Evolutionary conservation across 2,113 vertebrate species (phyloP).

Genomic region (Bubo blakistoni): DNA sequence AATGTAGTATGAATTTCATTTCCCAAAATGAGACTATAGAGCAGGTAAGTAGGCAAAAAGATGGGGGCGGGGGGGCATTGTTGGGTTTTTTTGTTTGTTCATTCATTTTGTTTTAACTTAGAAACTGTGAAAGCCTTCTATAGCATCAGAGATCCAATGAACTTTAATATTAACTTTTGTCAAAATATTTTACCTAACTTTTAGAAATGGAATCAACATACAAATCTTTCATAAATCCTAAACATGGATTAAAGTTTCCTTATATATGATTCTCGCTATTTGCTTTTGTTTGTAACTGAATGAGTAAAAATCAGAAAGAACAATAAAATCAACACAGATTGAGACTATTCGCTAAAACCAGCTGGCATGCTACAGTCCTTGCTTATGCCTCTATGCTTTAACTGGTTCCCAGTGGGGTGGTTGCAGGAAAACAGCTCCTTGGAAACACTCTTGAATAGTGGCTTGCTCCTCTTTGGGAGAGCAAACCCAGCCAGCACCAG

Average conservation of each 20-base stretch:
- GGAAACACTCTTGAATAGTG: background rate
- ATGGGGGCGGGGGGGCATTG: rapidly evolving
- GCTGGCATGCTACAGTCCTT: background rate
- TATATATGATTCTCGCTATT: background rate
- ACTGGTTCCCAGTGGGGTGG: background rate
- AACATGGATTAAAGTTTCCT: background rate
- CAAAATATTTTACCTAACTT: background rate
- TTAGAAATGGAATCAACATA: background rate
- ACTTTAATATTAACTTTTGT: background rate
- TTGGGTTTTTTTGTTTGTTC: background rate
- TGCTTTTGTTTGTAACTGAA: background rate
- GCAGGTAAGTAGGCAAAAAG: background rate
- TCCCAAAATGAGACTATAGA: background rate
- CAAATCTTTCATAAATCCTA: background rate
- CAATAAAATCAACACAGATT: background rate
- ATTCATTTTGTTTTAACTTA: background rate
- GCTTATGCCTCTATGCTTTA: background rate
- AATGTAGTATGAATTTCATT: background rate
- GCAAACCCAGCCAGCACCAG: background rate
- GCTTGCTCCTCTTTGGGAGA: background rate
- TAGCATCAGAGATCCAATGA: background rate
- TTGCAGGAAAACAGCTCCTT: background rate
- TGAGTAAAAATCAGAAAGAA: background rate
- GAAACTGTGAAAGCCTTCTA: background rate
- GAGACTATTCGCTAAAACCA: background rate